Evolutionary conservation across 2,113 vertebrate species (phyloP), one percentile per base, ranked within the genome.

Genomic region (Chloebia gouldiae): DNA sequence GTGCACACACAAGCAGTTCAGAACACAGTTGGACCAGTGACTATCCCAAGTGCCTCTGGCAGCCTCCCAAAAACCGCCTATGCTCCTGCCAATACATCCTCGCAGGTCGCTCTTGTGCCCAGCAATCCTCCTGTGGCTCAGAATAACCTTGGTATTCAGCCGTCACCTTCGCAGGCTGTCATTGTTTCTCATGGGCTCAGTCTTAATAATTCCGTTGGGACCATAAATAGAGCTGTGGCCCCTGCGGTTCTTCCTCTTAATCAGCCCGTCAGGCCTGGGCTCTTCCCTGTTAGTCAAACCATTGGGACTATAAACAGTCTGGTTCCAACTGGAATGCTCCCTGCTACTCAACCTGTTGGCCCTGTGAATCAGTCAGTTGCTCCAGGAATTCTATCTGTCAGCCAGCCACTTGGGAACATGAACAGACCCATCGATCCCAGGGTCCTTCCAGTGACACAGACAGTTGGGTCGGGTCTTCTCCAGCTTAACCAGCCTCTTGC

Each of bases 91-190:
- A 54, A 92, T 37, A 28, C 91, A 15, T 88, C 93, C 9, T 86
- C 80, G 3, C 98, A 97, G 0, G 98, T 98, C 51, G 42, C 98
- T 45, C 86, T 99, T 15, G 92, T 99, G 28, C 97, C 98, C 15
- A 94, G 97, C 27, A 96, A 97, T 57, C 59, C 98, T 86, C 96
- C 98, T 3, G 69, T 98, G 76, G 98, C 93, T 72, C 98, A 96
- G 93, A 97, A 61, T 30, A 96, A 28, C 14, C 40, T 98, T 13
- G 54, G 95, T 39, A 93, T 98, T 63, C 98, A 97, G 16, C 89
- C 96, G 0, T 60, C 98, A 0, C 95, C 96, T 11, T 84, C 98
- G 1, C 98, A 98, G 70, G 96, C 97, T 9, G 79, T 98, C 60
- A 73, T 98, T 37, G 97, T 98, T 45, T 97, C 98, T 10, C 98